These are phyloP conservation scores for Scolopax mira DNA, from an alignment of 2,113 vertebrate species.

Conservation along the genomic window DNA sequence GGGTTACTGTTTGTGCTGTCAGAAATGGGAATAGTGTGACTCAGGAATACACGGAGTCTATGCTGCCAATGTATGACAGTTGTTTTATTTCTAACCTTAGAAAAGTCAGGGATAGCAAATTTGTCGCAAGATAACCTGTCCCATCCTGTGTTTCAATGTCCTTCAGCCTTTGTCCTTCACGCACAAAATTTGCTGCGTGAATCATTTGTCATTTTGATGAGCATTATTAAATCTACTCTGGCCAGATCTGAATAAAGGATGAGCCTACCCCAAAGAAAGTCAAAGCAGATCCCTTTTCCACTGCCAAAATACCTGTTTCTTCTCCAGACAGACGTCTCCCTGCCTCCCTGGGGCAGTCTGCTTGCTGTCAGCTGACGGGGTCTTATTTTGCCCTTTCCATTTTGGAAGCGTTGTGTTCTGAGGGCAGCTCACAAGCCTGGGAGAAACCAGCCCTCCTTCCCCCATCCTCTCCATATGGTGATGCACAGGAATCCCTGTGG, in stretches of 20 bases:
- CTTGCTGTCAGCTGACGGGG: neutral
- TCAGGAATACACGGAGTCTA: neutral
- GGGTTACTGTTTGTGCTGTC: neutral
- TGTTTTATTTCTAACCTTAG: neutral
- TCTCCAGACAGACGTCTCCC: neutral
- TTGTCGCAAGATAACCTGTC: neutral
- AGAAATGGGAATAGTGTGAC: neutral
- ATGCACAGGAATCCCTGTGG: fast-evolving
- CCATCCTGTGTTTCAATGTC: neutral
- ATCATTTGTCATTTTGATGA: neutral
- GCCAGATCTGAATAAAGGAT: neutral
- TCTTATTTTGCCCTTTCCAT: neutral
- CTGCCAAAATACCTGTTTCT: neutral
- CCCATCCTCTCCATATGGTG: neutral
- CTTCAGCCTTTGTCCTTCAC: neutral
- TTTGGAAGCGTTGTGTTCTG: neutral
- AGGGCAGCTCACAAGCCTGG: neutral
- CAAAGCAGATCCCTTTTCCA: neutral
- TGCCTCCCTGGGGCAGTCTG: neutral
- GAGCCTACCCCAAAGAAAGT: neutral
- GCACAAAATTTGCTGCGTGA: neutral
- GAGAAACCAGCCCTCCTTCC: neutral
- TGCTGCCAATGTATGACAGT: neutral
- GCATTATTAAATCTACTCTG: neutral
- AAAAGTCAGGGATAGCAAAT: neutral